phyloP scores from a whole-genome alignment of 2,888 invertebrate species.

The Eumacrocentrus americanus region DNA sequence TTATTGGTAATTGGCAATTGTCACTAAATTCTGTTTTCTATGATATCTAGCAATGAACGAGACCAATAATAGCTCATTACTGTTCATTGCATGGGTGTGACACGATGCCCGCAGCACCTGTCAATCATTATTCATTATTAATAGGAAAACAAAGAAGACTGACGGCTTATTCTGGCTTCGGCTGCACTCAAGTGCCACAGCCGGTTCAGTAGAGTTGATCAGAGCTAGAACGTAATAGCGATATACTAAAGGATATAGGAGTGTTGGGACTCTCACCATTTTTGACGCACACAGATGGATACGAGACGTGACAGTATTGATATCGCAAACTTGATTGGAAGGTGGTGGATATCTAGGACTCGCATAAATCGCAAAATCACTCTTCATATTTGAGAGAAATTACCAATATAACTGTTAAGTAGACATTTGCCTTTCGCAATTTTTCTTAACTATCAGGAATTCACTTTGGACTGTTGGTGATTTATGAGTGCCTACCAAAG shows the following conservation, averaged over 20 bases:
- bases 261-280: conserved; percentile 61
- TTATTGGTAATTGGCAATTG: neutral
- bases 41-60: conserved; percentile 48
- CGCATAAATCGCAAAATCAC: conserved; percentile 37
- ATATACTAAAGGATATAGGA: conserved; percentile 55
- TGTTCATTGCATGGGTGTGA: conserved; percentile 53
- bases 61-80: conserved; percentile 54
- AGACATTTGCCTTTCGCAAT: neutral
- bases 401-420: neutral
- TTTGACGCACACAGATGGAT: conserved; percentile 59
- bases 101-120: conserved; percentile 58
- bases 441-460: neutral
- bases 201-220: conserved; percentile 55
- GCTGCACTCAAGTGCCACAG: conserved; percentile 48
- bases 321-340: conserved; percentile 49
- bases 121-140: conserved; percentile 42
- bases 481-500: conserved; percentile 50
- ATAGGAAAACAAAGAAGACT: conserved; percentile 8
- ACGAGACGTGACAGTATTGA: conserved; percentile 61
- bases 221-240: conserved; percentile 59
- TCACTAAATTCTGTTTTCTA: conserved; percentile 36
- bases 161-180: conserved; percentile 54
- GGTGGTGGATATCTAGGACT: conserved; percentile 38
- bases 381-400: neutral
- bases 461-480: conserved; percentile 24